Conservation (phyloP, 2,113 vertebrate genomes). For the Hassar affinis region DNA sequence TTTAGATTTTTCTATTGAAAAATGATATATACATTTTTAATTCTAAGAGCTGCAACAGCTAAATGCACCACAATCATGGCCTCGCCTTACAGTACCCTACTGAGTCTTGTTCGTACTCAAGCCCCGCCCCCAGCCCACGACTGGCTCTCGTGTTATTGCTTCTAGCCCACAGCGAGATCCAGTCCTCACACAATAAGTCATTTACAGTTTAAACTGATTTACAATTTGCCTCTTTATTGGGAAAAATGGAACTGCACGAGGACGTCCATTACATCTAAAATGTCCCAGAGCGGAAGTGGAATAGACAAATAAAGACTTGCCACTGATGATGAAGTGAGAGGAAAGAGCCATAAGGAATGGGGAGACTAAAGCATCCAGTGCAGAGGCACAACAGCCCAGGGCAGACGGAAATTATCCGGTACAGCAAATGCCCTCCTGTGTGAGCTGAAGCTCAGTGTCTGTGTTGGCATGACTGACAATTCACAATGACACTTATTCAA, state of each 20-base stretch:
- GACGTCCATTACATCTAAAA: not conserved
- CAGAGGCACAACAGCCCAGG: constrained; percentile 27
- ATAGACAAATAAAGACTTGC: not conserved
- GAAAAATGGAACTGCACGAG: not conserved
- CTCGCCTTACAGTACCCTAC: not conserved
- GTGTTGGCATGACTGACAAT: constrained; percentile 5
- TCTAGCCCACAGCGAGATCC: not conserved
- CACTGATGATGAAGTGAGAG: constrained; percentile 24
- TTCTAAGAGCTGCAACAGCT: not conserved
- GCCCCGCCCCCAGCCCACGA: not conserved
- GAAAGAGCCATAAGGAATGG: constrained; percentile 43
- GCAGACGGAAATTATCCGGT: constrained; percentile 18
- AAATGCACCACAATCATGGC: not conserved
- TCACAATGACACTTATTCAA: constrained; percentile 2
- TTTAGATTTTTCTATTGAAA: not conserved
- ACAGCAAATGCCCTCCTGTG: constrained; percentile 4
- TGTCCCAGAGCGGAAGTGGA: constrained; percentile 10
- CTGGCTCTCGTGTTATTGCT: not conserved
- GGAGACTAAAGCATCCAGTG: constrained; percentile 10
- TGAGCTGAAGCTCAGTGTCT: constrained; percentile 31
- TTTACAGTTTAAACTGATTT: not conserved
- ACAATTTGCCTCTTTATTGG: not conserved
- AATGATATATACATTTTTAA: not conserved
- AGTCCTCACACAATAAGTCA: not conserved
- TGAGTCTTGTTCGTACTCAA: not conserved